phyloP scores from a whole-genome alignment of 2,888 invertebrate species.

The Tupiocoris notatus region DNA sequence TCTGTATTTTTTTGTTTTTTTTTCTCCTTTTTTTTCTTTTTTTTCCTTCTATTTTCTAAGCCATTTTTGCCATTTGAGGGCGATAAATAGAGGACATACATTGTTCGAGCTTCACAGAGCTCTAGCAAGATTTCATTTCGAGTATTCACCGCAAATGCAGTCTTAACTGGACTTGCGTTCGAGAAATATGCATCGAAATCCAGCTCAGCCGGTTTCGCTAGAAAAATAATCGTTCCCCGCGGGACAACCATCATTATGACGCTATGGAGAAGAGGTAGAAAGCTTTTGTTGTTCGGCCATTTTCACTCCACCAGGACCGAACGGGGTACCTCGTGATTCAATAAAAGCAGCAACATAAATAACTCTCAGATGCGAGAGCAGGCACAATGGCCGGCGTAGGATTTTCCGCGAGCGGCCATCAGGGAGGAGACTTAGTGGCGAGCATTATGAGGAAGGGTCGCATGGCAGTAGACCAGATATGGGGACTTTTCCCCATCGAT shows the following conservation, averaged over 20 bases:
- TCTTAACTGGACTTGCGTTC: too few relatives aligned
- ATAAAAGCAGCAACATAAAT: constrained; percentile 44
- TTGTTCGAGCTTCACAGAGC: too few relatives aligned
- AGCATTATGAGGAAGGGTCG: background rate
- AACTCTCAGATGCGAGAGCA: constrained; percentile 40
- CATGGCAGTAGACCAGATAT: background rate
- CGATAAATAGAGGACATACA: too few relatives aligned
- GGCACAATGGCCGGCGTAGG: constrained; percentile 34
- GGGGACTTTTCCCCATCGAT: background rate
- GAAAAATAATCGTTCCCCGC: background rate
- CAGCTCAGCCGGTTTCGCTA: background rate
- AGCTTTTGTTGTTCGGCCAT: background rate
- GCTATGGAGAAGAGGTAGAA: background rate
- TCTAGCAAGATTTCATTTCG: too few relatives aligned
- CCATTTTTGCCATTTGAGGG: too few relatives aligned
- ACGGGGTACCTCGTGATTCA: constrained; percentile 23
- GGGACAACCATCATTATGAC: background rate
- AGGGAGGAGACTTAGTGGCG: background rate
- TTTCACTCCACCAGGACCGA: background rate
- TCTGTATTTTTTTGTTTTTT: too few relatives aligned
- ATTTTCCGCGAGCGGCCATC: background rate
- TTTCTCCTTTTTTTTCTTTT: too few relatives aligned
- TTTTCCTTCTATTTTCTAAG: too few relatives aligned
- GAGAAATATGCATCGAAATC: too few relatives aligned
- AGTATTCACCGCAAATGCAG: too few relatives aligned